Evolutionary conservation across 2,888 invertebrate genomes (phyloP).

Genomic region (Meta bourneti): DNA sequence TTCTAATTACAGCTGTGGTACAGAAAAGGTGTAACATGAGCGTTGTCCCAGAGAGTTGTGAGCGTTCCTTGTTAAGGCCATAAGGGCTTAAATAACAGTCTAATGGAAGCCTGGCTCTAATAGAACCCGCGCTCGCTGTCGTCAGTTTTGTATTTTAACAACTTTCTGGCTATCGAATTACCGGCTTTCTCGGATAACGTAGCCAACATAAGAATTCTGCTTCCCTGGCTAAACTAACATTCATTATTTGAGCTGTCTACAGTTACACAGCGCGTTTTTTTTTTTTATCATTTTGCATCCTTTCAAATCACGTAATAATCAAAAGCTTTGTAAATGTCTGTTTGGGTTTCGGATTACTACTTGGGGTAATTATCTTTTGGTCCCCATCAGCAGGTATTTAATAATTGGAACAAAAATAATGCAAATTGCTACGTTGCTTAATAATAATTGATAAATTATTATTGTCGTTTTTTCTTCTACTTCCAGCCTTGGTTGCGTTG

Average conservation of each 20-base stretch:
- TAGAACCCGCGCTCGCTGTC: slow-evolving; percentile 41
- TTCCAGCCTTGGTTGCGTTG: background rate
- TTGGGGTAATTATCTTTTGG: slow-evolving; percentile 69
- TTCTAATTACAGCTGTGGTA: slow-evolving; percentile 28
- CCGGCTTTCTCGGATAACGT: slow-evolving; percentile 49
- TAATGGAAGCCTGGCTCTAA: slow-evolving; percentile 68
- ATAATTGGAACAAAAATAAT: slow-evolving; percentile 64
- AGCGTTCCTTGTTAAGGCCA: slow-evolving; percentile 31
- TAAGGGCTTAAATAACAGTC: slow-evolving; percentile 58
- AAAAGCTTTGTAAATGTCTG: slow-evolving; percentile 73
- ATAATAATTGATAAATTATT: slow-evolving; percentile 61
- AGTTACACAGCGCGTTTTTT: slow-evolving; percentile 34
- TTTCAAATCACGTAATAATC: slow-evolving; percentile 67
- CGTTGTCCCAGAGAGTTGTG: background rate
- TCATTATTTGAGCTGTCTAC: slow-evolving; percentile 65
- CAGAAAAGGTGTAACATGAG: slow-evolving; percentile 15
- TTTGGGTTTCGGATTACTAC: slow-evolving; percentile 72
- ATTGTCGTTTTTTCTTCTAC: slow-evolving; percentile 4
- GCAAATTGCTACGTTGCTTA: slow-evolving; percentile 62
- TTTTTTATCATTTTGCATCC: slow-evolving; percentile 22
- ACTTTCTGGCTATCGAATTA: slow-evolving; percentile 72
- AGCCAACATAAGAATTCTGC: slow-evolving; percentile 54
- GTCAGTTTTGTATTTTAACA: slow-evolving; percentile 72
- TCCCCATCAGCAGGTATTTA: slow-evolving; percentile 71
- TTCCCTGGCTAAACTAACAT: slow-evolving; percentile 69